phyloP scores from a whole-genome alignment of 2,113 vertebrate genomes.

The Hippocampus mohnikei region DNA sequence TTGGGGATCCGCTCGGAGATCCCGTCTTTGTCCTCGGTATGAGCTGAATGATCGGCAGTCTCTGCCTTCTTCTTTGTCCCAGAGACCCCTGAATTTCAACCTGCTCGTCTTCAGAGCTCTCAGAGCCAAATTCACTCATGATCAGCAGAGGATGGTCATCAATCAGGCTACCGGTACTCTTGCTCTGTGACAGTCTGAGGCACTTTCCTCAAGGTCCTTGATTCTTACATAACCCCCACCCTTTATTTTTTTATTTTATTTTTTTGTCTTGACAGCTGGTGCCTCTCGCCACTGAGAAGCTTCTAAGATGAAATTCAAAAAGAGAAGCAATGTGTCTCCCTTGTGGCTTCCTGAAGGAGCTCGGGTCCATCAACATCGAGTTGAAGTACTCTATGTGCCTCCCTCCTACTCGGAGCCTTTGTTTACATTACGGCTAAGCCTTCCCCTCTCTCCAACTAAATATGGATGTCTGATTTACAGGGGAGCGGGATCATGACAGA shows the following conservation, averaged over 20 bases:
- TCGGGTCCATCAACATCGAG: conserved; percentile 33
- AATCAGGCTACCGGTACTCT: background rate
- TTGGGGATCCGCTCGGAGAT: conserved; percentile 69
- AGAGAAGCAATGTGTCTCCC: background rate
- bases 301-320: conserved; percentile 12
- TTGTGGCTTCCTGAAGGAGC: conserved; percentile 17
- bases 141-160: background rate
- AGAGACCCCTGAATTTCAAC: conserved; percentile 21
- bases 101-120: conserved; percentile 61
- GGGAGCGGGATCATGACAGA: conserved; percentile 51
- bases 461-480: conserved; percentile 74
- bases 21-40: conserved; percentile 47
- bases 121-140: conserved; percentile 54
- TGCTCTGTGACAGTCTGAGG: background rate
- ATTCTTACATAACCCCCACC: background rate
- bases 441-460: conserved; percentile 75
- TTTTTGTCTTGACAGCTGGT: background rate
- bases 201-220: background rate
- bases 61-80: conserved; percentile 15
- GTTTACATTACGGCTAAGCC: conserved; percentile 74
- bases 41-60: conserved; percentile 52
- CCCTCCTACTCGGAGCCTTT: conserved; percentile 61
- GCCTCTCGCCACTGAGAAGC: background rate
- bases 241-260: too few relatives aligned
- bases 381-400: conserved; percentile 46